Base-by-base conservation (phyloP, 2,888 invertebrate species). In the Eupithecia tripunctaria region DNA sequence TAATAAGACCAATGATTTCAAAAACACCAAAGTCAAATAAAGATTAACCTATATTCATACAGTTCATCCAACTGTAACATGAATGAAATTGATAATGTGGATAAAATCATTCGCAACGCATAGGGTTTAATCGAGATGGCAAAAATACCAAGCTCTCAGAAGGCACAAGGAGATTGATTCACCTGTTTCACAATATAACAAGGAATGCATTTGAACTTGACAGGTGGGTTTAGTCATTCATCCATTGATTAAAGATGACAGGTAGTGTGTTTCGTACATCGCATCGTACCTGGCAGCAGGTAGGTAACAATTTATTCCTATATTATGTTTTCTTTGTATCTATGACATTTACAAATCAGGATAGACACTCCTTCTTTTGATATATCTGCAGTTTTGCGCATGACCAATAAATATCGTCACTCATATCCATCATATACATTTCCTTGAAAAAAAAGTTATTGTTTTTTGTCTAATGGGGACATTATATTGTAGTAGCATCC, bases 311-410 rank as follows among this genome's bases (percentile, higher is more conserved):
- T 12, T 12, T 21, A 21, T 63, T 8, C 7, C 21, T 12, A 15
- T 21, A n/a, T 3, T 38, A 32, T 32, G 2, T 3, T 32, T 1
- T 36, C 63, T 63, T 63, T 36, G 63, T 63, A 63, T 14, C 32
- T n/a, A 18, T 63, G 63, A 63, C 21, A 63, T 38, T 63, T 63
- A 63, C 21, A 38, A n/a, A 63, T 63, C 63, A 63, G 21, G 38
- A 21, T 63, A 36, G 3, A 15, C 29, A 18, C n/a, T n/a, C 7
- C 2, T 8, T 29, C 7, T 18, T 29, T 32, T 60, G 1, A 18
- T 32, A n/a, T n/a, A n/a, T n/a, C n/a, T n/a, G 59, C 27, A 59
- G 59, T 62, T 6, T 62, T 18, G n/a, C n/a, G n/a, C n/a, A n/a
- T n/a, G n/a, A n/a, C n/a, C n/a, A n/a, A n/a, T n/a, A n/a, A n/a